Conservation (phyloP, 2,797 vertebrate species). For the Sebastes jordani region DNA sequence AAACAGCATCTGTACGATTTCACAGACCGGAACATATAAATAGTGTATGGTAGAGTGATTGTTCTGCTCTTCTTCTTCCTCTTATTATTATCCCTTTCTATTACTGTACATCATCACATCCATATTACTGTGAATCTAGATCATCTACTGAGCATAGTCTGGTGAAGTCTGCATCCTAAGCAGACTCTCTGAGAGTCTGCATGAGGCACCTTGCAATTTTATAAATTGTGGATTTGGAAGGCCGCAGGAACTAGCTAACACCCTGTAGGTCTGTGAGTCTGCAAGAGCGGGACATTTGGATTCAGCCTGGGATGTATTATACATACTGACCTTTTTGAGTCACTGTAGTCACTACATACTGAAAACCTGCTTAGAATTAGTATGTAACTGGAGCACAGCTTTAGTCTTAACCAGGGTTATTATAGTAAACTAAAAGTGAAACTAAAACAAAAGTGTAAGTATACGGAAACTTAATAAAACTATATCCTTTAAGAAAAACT, state of each 20-base stretch:
- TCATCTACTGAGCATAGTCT: neutral
- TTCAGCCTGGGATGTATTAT: neutral
- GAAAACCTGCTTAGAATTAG: neutral
- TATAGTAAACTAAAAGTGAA: no score
- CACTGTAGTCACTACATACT: neutral
- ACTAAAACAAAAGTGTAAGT: no score
- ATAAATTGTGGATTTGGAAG: neutral
- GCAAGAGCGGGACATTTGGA: neutral
- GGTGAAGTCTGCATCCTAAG: neutral
- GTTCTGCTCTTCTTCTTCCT: no score
- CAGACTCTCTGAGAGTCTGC: neutral
- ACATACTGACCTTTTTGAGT: neutral
- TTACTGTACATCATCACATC: neutral
- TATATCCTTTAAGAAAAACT: no score
- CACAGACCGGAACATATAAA: no score
- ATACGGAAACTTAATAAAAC: no score
- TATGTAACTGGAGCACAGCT: neutral
- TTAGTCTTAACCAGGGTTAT: no score
- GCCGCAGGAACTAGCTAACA: no score
- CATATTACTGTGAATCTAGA: neutral
- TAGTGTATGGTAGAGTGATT: no score
- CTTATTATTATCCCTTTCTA: no score
- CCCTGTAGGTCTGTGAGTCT: neutral
- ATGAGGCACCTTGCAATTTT: neutral
- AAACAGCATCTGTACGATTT: rapidly evolving